Evolutionary conservation across 2,113 vertebrate species (phyloP), one percentile per base, ranked within the genome.

Genomic region (Dendropsophus ebraccatus): DNA sequence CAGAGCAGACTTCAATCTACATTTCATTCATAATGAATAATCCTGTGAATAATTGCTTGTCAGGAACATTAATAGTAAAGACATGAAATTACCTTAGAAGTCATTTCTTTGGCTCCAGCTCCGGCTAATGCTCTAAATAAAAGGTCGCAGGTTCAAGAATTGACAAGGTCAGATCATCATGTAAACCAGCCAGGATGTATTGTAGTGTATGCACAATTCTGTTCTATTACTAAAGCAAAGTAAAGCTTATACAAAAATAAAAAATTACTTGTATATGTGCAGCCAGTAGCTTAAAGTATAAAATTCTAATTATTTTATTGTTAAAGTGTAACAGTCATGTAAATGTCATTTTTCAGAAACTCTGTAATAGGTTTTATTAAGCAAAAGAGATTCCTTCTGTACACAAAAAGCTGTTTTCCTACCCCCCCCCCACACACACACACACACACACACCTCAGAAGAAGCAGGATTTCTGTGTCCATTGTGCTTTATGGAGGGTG

Each of bases 1-100:
- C 37, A 25, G 41, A 83, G 52, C 14, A 75, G 37, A 45, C 37
- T 85, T 78, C 47, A 69, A 54, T 86, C 49, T 70, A 25, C 47
- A 78, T 70, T 78, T 86, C 75, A 52, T 79, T 80, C 75, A 79
- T 70, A 81, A 81, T 86, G 65, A 83, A 37, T 85, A 76, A 78
- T 76, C 25, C 41, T 69, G 45, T 85, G 45, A 86, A 32, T 80
- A 86, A 86, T 73, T 86, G 49, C 65, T 72, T 86, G 76, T 80
- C 77, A 86, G 58, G 50, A 73, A 41, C 75, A 80, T 49, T 79
- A 80, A 86, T 80, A 79, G 60, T 21, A 70, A 72, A 30, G 67
- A 58, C 73, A 56, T 58, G 23, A 72, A 86, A 80, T 30, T 13
- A 70, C 62, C 52, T 45, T 11, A 86, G 62, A 86, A 28, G 70